These are phyloP conservation scores for Sinhomidia bicolor DNA, from an alignment of 2,888 invertebrate genomes.

Conservation along the genomic window DNA sequence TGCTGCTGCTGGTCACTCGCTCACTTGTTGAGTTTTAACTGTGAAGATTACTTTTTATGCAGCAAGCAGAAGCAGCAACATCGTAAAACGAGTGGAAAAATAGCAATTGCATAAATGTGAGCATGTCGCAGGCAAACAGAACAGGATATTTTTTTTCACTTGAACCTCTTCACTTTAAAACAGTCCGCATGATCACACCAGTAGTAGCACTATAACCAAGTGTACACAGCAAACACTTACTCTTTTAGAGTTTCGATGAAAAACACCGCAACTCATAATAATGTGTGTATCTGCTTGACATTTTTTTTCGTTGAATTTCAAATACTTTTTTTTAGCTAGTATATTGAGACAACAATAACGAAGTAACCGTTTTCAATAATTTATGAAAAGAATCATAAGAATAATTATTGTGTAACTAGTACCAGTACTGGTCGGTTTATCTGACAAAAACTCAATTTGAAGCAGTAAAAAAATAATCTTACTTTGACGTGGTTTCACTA, in stretches of 20 bases:
- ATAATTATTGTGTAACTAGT: not conserved
- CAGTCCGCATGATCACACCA: not conserved
- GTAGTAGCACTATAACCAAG: no score
- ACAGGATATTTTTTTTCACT: slow-evolving; percentile 15
- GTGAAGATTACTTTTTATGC: slow-evolving; percentile 18
- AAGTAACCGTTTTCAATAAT: slow-evolving; percentile 20
- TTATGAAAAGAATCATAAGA: not conserved
- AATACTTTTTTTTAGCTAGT: not conserved
- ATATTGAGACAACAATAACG: not conserved
- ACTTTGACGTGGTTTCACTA: not conserved
- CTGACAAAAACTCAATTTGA: not conserved
- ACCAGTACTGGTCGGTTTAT: not conserved
- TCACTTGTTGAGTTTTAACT: slow-evolving; percentile 44
- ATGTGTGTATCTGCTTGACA: not conserved
- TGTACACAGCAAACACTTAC: no score
- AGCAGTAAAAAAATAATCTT: not conserved
- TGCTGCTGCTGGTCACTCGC: not conserved
- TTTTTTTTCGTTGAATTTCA: not conserved
- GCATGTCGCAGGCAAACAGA: slow-evolving; percentile 17
- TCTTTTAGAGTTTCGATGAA: no score
- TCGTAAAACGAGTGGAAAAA: not conserved
- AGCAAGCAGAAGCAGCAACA: not conserved
- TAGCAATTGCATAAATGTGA: slow-evolving; percentile 21
- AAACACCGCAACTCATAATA: not conserved
- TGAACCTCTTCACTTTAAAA: slow-evolving; percentile 34